These are phyloP conservation scores for Haemorhous mexicanus DNA, from an alignment of 2,113 vertebrate species.

Conservation along the genomic window DNA sequence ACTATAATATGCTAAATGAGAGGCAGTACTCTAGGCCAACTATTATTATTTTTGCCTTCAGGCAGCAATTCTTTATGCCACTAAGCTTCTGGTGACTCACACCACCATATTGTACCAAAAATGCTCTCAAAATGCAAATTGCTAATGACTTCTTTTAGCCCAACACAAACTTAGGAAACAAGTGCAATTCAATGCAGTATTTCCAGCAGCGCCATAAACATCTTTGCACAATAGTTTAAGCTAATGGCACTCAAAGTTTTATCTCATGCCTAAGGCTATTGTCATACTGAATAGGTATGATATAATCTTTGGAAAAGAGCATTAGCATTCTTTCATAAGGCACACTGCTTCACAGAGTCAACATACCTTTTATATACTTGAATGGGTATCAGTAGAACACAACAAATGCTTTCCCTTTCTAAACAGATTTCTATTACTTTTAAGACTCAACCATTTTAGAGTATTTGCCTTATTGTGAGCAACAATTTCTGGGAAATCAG, in stretches of 20 bases:
- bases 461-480: not conserved
- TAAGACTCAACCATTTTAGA: not conserved
- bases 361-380: not conserved
- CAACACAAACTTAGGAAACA: not conserved
- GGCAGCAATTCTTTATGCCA: not conserved
- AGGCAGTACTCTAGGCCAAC: not conserved
- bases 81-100: constrained; percentile 35
- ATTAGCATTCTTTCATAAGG: not conserved
- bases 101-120: constrained; percentile 13
- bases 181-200: not conserved
- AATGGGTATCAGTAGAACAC: not conserved
- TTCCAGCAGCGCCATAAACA: not conserved
- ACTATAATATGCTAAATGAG: not conserved
- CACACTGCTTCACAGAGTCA: not conserved
- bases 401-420: not conserved
- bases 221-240: not conserved
- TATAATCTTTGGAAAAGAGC: not conserved
- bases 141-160: constrained; percentile 18
- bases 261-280: not conserved
- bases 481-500: not conserved
- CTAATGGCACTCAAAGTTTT: not conserved
- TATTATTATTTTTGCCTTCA: not conserved
- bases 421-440: not conserved
- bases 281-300: not conserved
- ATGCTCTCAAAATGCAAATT: constrained; percentile 37